These are phyloP conservation scores for Dryoscopus gambensis DNA, from an alignment of 2,113 vertebrate species.

Conservation along the genomic window DNA sequence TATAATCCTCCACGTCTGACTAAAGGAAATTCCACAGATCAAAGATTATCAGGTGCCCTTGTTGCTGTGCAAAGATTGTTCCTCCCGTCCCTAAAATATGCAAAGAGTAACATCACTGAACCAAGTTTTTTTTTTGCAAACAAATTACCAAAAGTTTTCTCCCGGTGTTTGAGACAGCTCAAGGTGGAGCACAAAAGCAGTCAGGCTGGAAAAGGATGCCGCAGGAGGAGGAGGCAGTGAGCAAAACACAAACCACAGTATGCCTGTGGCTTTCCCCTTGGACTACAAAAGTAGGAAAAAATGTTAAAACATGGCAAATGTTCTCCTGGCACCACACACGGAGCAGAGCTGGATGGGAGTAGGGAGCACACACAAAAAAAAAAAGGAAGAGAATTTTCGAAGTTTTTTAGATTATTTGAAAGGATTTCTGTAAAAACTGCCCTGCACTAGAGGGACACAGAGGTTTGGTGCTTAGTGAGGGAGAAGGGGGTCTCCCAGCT, in stretches of 20 bases:
- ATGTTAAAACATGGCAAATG: not conserved
- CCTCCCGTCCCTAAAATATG: not conserved
- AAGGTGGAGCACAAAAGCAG: not conserved
- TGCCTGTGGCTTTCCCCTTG: not conserved
- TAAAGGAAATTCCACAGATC: not conserved
- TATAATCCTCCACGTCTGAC: not conserved
- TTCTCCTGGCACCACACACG: not conserved
- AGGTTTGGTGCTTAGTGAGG: not conserved
- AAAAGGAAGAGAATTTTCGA: not conserved
- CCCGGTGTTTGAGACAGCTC: not conserved
- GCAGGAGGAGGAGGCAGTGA: not conserved
- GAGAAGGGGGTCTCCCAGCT: not conserved
- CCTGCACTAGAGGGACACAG: not conserved
- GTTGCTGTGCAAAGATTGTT: not conserved
- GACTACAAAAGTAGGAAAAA: not conserved
- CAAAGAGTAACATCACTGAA: not conserved
- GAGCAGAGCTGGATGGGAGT: not conserved
- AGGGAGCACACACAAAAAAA: not conserved
- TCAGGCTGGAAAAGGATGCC: not conserved
- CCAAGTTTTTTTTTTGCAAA: too few species aligned
- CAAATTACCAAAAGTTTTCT: not conserved
- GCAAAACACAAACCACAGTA: not conserved
- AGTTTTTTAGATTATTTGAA: not conserved
- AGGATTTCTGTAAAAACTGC: not conserved
- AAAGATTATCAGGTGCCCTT: not conserved